These are phyloP conservation scores for Scophthalmus maximus DNA, from an alignment of 2,113 vertebrate genomes.

Conservation along the genomic window DNA sequence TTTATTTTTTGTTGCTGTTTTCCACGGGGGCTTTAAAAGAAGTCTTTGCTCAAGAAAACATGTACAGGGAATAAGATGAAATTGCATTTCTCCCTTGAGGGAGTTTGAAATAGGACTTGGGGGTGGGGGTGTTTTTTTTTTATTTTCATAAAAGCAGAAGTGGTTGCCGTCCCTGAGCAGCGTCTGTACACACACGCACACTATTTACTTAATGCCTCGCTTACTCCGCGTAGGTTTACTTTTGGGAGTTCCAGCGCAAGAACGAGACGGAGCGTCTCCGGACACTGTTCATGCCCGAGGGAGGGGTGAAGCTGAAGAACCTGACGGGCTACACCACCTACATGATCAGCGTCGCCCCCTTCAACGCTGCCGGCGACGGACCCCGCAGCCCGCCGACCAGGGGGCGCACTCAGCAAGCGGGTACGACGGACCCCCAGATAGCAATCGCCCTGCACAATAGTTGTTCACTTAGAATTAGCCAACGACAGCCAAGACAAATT, in stretches of 20 bases:
- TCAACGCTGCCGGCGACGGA: slow-evolving; percentile 94
- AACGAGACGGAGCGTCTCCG: slow-evolving; percentile 88
- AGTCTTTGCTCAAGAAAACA: slow-evolving; percentile 37
- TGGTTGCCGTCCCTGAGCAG: slow-evolving; percentile 29
- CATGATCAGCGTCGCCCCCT: slow-evolving; percentile 92
- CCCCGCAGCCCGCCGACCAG: slow-evolving; percentile 87
- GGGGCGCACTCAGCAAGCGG: slow-evolving; percentile 94
- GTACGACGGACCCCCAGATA: slow-evolving; percentile 66
- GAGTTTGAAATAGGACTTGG: slow-evolving; percentile 37
- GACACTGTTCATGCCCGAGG: slow-evolving; percentile 93
- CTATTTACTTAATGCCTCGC: slow-evolving; percentile 26
- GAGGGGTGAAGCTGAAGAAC: slow-evolving; percentile 93
- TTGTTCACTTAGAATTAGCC: neutral
- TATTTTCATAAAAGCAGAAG: slow-evolving; percentile 45
- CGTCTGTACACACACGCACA: slow-evolving; percentile 14
- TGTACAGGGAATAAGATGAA: slow-evolving; percentile 57
- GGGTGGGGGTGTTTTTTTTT: too few species aligned
- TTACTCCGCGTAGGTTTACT: slow-evolving; percentile 87
- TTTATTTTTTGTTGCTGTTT: slow-evolving; percentile 29
- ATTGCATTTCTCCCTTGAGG: slow-evolving; percentile 37
- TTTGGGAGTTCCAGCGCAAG: slow-evolving; percentile 90
- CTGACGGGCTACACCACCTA: slow-evolving; percentile 95
- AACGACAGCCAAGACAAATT: slow-evolving; percentile 20
- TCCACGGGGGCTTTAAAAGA: slow-evolving; percentile 33
- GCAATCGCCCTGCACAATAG: neutral